These are phyloP conservation scores for Enteromius trimaculatus DNA, from an alignment of 2,797 vertebrate genomes.

Conservation along the genomic window DNA sequence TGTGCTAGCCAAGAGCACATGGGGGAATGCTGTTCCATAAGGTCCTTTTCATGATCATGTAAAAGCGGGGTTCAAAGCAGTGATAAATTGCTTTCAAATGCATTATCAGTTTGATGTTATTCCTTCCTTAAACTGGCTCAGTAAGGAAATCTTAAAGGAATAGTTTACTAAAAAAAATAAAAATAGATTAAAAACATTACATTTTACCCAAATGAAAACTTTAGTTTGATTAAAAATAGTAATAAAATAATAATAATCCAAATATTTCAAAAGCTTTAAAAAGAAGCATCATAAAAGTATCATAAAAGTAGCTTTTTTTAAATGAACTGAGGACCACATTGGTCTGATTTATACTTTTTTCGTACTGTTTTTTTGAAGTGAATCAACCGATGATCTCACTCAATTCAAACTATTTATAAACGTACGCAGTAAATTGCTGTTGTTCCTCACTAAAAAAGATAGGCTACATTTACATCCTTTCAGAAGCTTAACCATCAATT, in stretches of 20 bases:
- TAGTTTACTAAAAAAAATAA: neutral
- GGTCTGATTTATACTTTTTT: neutral
- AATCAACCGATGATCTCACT: neutral
- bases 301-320: neutral
- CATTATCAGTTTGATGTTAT: neutral
- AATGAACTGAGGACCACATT: neutral
- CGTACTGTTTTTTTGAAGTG: neutral
- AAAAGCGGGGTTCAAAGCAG: neutral
- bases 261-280: neutral
- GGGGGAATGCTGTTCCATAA: neutral
- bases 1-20: constrained; percentile 3
- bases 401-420: neutral
- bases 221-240: neutral
- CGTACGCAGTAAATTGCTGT: neutral
- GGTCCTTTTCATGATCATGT: constrained; percentile 3
- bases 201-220: neutral
- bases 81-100: constrained; percentile 3
- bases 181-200: neutral
- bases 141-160: neutral
- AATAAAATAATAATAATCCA: neutral
- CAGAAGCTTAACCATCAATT: neutral
- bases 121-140: neutral
- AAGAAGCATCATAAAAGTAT: neutral
- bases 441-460: neutral
- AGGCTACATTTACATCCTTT: neutral